These are phyloP conservation scores for Aphelenchoides bicaudatus DNA, from an alignment of 2,888 invertebrate genomes.

Conservation along the genomic window DNA sequence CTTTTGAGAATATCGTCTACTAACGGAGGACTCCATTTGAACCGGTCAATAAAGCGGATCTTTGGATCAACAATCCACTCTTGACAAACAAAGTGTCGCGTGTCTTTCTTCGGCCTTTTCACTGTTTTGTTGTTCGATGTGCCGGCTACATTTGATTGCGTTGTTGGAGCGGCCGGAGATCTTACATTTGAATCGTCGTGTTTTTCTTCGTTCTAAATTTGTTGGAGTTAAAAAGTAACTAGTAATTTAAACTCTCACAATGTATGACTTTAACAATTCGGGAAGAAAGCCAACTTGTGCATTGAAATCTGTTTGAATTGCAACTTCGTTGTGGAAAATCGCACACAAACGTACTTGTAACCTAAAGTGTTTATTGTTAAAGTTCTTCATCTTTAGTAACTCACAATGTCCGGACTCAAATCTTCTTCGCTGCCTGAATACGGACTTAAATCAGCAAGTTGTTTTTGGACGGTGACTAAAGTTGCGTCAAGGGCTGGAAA, in stretches of 20 bases:
- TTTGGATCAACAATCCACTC: constrained; percentile 93
- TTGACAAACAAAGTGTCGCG: constrained; percentile 73
- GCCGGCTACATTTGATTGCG: constrained; percentile 10
- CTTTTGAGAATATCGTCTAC: constrained; percentile 97
- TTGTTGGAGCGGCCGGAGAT: constrained; percentile 3
- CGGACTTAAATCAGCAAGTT: not conserved
- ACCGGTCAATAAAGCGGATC: constrained; percentile 55
- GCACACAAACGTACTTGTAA: not conserved
- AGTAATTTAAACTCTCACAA: constrained; percentile 60
- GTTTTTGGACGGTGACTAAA: constrained; percentile 32
- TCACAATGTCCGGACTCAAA: not conserved
- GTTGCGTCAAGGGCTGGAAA: constrained; percentile 52
- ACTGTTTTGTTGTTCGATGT: not conserved
- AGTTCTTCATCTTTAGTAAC: not conserved
- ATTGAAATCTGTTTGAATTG: constrained; percentile 72
- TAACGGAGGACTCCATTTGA: constrained; percentile 82
- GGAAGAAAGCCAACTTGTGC: constrained; percentile 89
- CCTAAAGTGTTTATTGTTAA: not conserved
- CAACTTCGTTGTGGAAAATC: constrained; percentile 85
- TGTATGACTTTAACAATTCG: constrained; percentile 89
- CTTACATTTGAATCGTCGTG: not conserved
- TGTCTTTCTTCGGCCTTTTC: constrained; percentile 22
- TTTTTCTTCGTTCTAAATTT: constrained; percentile 10
- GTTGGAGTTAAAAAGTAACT: not conserved
- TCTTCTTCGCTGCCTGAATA: not conserved